Evolutionary conservation across 2,888 invertebrate species (phyloP), one percentile per base, ranked within the genome.

Genomic region (Diogma glabrata): DNA sequence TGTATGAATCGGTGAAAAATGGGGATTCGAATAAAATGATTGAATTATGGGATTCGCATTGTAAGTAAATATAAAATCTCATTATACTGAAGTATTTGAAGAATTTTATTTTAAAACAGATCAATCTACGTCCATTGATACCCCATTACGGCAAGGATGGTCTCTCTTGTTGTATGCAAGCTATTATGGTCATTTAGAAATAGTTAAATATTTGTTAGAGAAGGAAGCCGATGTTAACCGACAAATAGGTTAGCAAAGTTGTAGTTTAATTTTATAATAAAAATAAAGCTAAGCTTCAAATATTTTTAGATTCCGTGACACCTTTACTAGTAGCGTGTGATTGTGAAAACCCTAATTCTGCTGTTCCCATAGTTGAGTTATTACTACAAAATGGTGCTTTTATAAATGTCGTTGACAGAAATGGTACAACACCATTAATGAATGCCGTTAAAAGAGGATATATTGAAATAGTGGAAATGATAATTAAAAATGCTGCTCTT

Each of bases 341-440:
- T 12, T 63, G 19, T 2, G 14, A 28, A 3, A 59, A 65, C n/a
- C 22, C 54, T 0, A 10, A 57, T 9, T 49, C 58, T 16, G 60
- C 61, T 1, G 59, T 61, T 12, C 56, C 59, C 45, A 56, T 68
- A 22, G 64, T 64, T 1, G 52, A 60, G 9, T 36, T 67, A 2
- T 52, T 69, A n/a, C 43, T 67, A 0, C 49, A 54, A 1, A 54
- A 63, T 22, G 65, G 60, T 2, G 65, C 65, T 4, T 58, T 62
- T 1, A 56, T 69, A 7, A 69, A 69, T 55, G 59, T 64, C 0
- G 61, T 67, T 0, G 64, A 69, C 50, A 66, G 64, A 49, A 65
- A 58, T 43, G 70, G 70, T 3, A 60, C 60, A 14, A 70, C 69
- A 3, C 64, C 70, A 1, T 63, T 70, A 49, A 69, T 70, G 66